These are phyloP conservation scores for Caenorhabditis plicata DNA, from an alignment of 2,888 invertebrate species.

Conservation along the genomic window DNA sequence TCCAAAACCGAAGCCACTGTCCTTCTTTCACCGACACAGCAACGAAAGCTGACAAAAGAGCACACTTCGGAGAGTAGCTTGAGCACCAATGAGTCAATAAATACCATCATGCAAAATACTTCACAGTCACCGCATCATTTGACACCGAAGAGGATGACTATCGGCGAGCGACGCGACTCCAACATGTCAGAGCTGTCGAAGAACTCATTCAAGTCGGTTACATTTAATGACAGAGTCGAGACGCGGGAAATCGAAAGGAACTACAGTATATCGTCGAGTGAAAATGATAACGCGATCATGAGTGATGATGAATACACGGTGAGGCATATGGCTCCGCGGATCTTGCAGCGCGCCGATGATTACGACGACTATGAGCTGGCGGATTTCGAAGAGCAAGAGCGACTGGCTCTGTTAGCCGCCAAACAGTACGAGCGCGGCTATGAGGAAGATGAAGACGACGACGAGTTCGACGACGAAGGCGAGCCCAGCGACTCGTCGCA, in stretches of 20 bases:
- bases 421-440: conserved; percentile 16
- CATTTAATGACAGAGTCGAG: conserved; percentile 46
- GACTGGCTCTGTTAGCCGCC: conserved; percentile 22
- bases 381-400: conserved; percentile 47
- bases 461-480: conserved; percentile 21
- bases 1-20: conserved; percentile 25
- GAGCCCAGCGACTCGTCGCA: conserved; percentile 33
- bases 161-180: conserved; percentile 47
- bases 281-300: conserved; percentile 47
- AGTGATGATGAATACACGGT: conserved; percentile 46
- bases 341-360: conserved; percentile 12
- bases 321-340: conserved; percentile 20
- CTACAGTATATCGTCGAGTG: conserved; percentile 28
- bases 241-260: conserved; percentile 49
- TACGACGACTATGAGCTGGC: conserved; percentile 35
- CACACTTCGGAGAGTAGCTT: background rate
- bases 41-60: too few species aligned
- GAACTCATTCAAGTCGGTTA: conserved; percentile 47
- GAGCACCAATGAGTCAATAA: too few species aligned
- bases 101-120: conserved; percentile 3
- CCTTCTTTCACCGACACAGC: conserved; percentile 11
- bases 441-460: conserved; percentile 14
- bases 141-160: conserved; percentile 19
- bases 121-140: background rate
- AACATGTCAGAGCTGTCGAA: conserved; percentile 46